These are phyloP conservation scores for Tetanocera ferruginea DNA, from an alignment of 2,888 invertebrate genomes.

Conservation along the genomic window DNA sequence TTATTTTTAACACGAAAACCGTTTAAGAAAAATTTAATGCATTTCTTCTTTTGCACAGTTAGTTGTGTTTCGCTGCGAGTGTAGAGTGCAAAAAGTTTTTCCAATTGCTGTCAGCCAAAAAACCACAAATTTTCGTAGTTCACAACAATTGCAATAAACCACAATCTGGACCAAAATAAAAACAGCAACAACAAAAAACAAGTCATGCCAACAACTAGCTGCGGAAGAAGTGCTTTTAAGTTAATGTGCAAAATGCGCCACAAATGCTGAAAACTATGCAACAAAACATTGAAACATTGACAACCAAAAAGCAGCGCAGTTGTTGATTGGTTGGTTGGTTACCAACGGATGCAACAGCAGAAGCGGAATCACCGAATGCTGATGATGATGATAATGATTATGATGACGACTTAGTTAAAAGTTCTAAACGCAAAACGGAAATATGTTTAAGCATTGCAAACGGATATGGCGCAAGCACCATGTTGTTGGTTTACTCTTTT, in stretches of 20 bases:
- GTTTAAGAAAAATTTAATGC: no score
- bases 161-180: slow-evolving; percentile 14
- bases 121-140: slow-evolving; percentile 18
- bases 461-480: slow-evolving; percentile 61
- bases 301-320: slow-evolving; percentile 1
- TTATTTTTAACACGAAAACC: no score
- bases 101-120: slow-evolving; percentile 27
- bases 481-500: slow-evolving; percentile 40
- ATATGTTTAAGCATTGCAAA: slow-evolving; percentile 61
- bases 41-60: no score
- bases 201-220: background rate
- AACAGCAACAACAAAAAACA: slow-evolving; percentile 9
- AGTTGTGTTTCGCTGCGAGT: no score
- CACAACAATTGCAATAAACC: slow-evolving; percentile 29
- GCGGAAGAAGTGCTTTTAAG: slow-evolving; percentile 26
- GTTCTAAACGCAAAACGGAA: slow-evolving; percentile 65
- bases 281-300: slow-evolving; percentile 18
- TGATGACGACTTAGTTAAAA: slow-evolving; percentile 58
- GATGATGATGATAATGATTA: background rate
- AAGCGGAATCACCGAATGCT: slow-evolving; percentile 20
- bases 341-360: slow-evolving; percentile 33
- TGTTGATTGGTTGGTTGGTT: background rate
- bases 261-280: slow-evolving; percentile 10
- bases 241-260: slow-evolving; percentile 23
- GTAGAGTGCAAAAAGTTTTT: background rate